These are phyloP conservation scores for Heteromurus nitidus DNA, from an alignment of 2,888 invertebrate genomes.

Conservation along the genomic window DNA sequence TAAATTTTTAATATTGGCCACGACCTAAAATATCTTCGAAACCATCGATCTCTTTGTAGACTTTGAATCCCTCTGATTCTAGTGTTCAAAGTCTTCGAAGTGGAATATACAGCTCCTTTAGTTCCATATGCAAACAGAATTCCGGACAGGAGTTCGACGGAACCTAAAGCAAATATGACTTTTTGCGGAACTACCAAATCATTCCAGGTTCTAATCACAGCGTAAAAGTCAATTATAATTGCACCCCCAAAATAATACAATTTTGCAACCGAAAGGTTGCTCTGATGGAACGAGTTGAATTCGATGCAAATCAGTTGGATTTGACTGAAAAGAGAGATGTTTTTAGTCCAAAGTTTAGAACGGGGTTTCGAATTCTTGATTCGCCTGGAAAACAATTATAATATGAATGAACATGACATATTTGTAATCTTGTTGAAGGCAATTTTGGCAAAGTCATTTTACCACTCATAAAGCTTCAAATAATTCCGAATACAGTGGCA, in stretches of 20 bases:
- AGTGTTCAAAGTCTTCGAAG: not conserved
- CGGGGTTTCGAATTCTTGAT: no score
- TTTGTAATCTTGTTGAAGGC: no score
- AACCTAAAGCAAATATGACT: not conserved
- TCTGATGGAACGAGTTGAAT: conserved; percentile 7
- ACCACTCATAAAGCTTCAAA: conserved; percentile 9
- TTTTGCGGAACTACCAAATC: conserved; percentile 15
- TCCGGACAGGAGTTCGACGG: not conserved
- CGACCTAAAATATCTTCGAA: conserved; percentile 14
- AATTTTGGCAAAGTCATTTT: no score
- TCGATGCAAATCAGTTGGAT: not conserved
- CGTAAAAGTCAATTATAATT: not conserved
- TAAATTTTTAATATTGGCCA: conserved; percentile 9
- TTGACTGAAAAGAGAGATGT: not conserved
- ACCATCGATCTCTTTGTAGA: not conserved
- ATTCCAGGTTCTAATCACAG: not conserved
- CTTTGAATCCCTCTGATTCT: not conserved
- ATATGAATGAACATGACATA: not conserved
- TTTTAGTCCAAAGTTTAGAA: not conserved
- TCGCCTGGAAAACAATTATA: not conserved
- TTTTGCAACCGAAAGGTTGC: not conserved
- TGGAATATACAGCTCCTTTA: not conserved
- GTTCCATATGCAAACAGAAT: not conserved
- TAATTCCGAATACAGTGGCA: conserved; percentile 18
- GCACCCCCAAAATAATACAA: not conserved